A percentile compares a stretch with the other conserved stretches of the same genome.
These are phyloP conservation scores for Hydractinia symbiolongicarpus DNA, from an alignment of 30 jellyfish, hydroid and myxozoan species.

Conservation along the genomic window DNA sequence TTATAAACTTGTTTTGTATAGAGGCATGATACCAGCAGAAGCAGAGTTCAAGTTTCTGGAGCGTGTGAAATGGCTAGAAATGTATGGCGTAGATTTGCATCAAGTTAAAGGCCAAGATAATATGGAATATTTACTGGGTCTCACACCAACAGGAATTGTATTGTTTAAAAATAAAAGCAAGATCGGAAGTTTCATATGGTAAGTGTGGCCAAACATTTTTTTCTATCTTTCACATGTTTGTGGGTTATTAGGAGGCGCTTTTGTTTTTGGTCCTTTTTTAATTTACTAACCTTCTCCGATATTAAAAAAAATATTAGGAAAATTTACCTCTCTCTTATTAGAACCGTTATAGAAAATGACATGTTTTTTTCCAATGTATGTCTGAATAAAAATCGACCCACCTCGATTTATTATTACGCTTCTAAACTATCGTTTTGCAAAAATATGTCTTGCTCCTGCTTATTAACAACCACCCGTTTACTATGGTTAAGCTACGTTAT, in stretches of 20 bases:
- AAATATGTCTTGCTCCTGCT: too few relatives aligned
- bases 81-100: constrained; percentile 97
- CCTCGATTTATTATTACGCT: background rate
- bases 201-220: background rate
- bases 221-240: background rate
- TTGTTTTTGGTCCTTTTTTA: background rate
- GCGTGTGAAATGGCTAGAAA: constrained; percentile 98
- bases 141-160: constrained; percentile 99
- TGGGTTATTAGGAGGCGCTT: background rate
- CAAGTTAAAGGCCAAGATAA: constrained; percentile 98
- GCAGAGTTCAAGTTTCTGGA: constrained; percentile 87
- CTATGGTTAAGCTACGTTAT: too few relatives aligned
- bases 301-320: background rate
- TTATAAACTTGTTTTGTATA: background rate
- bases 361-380: background rate
- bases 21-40: constrained; percentile 96
- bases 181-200: constrained; percentile 97
- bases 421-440: too few relatives aligned
- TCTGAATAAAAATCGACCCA: background rate
- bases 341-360: too few relatives aligned
- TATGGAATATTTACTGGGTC: constrained; percentile 88
- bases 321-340: background rate
- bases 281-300: background rate
- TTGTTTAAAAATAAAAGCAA: constrained; percentile 76
- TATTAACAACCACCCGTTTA: too few relatives aligned